These are phyloP conservation scores for Oenanthe oenanthe DNA, from an alignment of 2,113 vertebrate species.

Conservation along the genomic window DNA sequence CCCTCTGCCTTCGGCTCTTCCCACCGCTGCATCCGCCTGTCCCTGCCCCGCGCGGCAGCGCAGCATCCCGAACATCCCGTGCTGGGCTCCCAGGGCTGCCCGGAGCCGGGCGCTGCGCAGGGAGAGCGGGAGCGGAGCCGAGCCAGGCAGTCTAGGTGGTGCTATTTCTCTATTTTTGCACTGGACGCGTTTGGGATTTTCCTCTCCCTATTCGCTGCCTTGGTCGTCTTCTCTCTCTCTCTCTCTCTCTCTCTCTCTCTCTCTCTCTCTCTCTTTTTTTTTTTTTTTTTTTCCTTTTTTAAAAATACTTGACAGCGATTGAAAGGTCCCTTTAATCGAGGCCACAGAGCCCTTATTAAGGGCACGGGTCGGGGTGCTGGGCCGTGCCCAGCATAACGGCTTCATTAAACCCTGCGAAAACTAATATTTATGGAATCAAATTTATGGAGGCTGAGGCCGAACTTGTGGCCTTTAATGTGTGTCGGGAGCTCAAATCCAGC, in stretches of 20 bases:
- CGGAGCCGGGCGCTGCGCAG: background rate
- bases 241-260: background rate
- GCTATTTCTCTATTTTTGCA: slow-evolving; percentile 80
- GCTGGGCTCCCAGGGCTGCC: background rate
- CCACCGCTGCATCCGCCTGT: fast-evolving
- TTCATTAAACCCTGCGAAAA: slow-evolving; percentile 82
- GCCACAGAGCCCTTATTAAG: slow-evolving; percentile 76
- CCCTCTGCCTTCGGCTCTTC: background rate
- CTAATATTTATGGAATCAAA: slow-evolving; percentile 84
- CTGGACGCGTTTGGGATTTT: slow-evolving; percentile 39
- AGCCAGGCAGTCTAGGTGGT: slow-evolving; percentile 76
- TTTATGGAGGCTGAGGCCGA: slow-evolving; percentile 76
- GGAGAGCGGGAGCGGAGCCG: background rate
- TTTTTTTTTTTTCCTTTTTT: slow-evolving; percentile 77
- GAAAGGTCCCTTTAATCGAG: slow-evolving; percentile 82
- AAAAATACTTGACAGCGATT: slow-evolving; percentile 86
- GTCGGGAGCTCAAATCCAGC: slow-evolving; percentile 62
- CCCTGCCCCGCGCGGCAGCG: background rate
- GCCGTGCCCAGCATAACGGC: slow-evolving; percentile 76
- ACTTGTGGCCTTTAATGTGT: slow-evolving; percentile 70
- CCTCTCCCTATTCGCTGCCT: slow-evolving; percentile 60
- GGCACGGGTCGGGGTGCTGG: slow-evolving; percentile 79
- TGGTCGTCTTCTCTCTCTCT: slow-evolving; percentile 66
- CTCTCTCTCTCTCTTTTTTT: slow-evolving; percentile 31
- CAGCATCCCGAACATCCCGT: background rate